Conservation (phyloP, 2,888 invertebrate species). For the Tinea semifulvella region DNA sequence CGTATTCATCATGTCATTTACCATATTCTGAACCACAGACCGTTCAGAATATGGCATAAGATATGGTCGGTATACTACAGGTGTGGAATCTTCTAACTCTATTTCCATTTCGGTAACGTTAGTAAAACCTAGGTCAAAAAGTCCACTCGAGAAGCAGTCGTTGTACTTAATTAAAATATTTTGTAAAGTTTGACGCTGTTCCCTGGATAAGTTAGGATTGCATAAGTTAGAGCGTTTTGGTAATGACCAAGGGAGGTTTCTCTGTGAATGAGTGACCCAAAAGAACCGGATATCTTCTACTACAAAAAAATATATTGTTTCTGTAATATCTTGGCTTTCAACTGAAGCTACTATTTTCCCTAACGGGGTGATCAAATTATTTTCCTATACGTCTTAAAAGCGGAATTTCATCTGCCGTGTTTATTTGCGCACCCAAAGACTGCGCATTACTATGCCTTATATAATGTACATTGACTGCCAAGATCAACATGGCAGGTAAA, state of each 20-base stretch:
- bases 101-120: conserved; percentile 20
- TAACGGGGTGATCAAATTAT: neutral
- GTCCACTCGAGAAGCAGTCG: conserved; percentile 18
- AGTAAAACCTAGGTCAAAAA: conserved; percentile 20
- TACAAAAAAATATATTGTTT: conserved; percentile 7
- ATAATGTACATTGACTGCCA: too few species aligned
- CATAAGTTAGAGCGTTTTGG: neutral
- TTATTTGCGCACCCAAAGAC: too few species aligned
- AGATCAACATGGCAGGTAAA: too few species aligned
- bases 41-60: conserved; percentile 20
- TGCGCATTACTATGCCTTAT: too few species aligned
- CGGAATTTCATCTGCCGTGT: too few species aligned
- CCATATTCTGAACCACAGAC: conserved; percentile 18
- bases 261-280: conserved; percentile 12
- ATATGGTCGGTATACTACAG: conserved; percentile 22
- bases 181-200: conserved; percentile 5
- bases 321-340: neutral
- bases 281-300: conserved; percentile 8
- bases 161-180: neutral
- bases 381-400: conserved; percentile 7
- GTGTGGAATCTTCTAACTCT: conserved; percentile 17
- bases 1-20: conserved; percentile 20
- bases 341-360: neutral
- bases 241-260: neutral
- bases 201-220: neutral